Percentiles rank a stretch among this genome's conserved stretches.
These are phyloP conservation scores for Tenualosa thibaudeaui DNA, from an alignment of 2,797 vertebrate species.

Conservation along the genomic window DNA sequence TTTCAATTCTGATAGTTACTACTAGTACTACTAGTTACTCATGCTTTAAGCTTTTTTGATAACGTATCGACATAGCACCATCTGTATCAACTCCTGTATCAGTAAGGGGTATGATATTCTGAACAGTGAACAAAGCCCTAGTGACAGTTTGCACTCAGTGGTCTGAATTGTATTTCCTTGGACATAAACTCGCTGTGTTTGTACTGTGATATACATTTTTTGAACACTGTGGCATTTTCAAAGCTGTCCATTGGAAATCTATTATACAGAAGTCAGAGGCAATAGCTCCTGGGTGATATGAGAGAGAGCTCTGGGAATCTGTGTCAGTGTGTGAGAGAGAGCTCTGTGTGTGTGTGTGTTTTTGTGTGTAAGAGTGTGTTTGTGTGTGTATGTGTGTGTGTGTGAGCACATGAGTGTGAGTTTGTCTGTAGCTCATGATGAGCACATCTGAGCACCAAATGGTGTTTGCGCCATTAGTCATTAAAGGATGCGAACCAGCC, in stretches of 20 bases:
- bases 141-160: neutral
- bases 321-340: too few relatives aligned
- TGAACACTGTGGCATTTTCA: neutral
- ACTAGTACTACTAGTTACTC: too few relatives aligned
- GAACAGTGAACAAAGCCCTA: neutral
- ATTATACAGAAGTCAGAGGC: neutral
- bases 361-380: neutral
- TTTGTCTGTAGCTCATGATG: neutral
- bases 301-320: neutral
- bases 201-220: neutral
- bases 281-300: neutral
- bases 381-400: constrained; percentile 6
- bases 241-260: neutral
- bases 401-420: neutral
- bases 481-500: neutral
- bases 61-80: too few relatives aligned
- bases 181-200: neutral
- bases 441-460: neutral
- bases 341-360: neutral
- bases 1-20: too few relatives aligned
- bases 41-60: too few relatives aligned
- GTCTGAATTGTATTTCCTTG: neutral
- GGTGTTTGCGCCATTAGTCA: neutral
- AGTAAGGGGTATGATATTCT: too few relatives aligned
- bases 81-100: too few relatives aligned